phyloP scores from a whole-genome alignment of 2,888 invertebrate genomes.

The Congeria kusceri region DNA sequence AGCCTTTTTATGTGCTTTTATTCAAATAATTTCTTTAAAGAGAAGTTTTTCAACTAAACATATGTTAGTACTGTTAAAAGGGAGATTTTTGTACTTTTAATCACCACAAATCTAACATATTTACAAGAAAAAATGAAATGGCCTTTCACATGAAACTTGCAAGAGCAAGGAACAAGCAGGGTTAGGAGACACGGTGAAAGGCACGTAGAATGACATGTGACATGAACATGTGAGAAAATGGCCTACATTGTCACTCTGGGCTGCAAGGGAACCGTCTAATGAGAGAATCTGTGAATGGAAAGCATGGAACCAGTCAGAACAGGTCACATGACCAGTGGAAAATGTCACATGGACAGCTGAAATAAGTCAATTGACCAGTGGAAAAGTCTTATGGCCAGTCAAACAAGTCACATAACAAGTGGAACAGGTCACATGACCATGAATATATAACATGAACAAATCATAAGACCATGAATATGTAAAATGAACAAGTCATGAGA shows the following conservation, averaged over 20 bases:
- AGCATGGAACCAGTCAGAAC: constrained; percentile 17
- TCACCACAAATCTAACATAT: no score
- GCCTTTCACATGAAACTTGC: no score
- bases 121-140: no score
- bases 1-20: no score
- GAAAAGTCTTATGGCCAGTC: background rate
- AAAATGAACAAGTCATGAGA: background rate
- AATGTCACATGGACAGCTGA: background rate
- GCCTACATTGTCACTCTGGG: constrained; percentile 37
- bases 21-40: no score
- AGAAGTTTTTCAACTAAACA: no score
- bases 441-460: background rate
- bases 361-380: background rate
- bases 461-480: background rate
- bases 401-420: background rate
- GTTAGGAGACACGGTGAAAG: no score
- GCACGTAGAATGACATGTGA: constrained; percentile 13
- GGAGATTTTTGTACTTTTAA: no score
- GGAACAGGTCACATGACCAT: background rate
- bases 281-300: constrained; percentile 61
- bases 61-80: no score
- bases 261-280: constrained; percentile 54
- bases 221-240: background rate
- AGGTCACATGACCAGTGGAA: constrained; percentile 4
- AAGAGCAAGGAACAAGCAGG: no score